Conservation (phyloP, 1,140 invertebrate genomes). For the Panagrolaimus sp. region DNA sequence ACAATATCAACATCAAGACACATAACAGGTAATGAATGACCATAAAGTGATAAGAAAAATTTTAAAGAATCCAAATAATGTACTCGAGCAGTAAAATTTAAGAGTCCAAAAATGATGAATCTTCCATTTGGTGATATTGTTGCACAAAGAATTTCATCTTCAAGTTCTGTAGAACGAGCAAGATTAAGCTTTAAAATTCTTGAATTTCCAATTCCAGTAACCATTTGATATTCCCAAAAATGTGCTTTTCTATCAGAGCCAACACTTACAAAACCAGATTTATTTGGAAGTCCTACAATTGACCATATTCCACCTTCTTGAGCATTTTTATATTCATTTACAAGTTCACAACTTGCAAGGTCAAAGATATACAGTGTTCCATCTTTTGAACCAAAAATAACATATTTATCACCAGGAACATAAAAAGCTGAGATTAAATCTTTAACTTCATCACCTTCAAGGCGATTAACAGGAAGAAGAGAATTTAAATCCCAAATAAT, state of each 20-base stretch:
- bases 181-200: neutral
- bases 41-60: constrained; percentile 90
- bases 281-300: constrained; percentile 65
- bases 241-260: constrained; percentile 82
- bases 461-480: constrained; percentile 33
- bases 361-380: constrained; percentile 81
- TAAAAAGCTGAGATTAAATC: constrained; percentile 68
- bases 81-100: constrained; percentile 89
- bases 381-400: constrained; percentile 77
- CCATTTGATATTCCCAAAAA: constrained; percentile 86
- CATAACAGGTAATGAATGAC: constrained; percentile 87
- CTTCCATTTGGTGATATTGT: constrained; percentile 74
- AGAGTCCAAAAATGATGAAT: constrained; percentile 78
- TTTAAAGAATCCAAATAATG: constrained; percentile 89
- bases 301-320: constrained; percentile 74
- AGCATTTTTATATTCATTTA: constrained; percentile 64
- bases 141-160: constrained; percentile 77
- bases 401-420: constrained; percentile 82
- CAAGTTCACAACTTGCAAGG: constrained; percentile 71
- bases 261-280: constrained; percentile 62
- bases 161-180: constrained; percentile 66
- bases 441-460: constrained; percentile 38
- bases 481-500: constrained; percentile 44
- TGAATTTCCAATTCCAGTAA: constrained; percentile 43
- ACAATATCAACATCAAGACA: constrained; percentile 76